Conservation (phyloP, 2,888 invertebrate species). For the Diarsia dahlii region DNA sequence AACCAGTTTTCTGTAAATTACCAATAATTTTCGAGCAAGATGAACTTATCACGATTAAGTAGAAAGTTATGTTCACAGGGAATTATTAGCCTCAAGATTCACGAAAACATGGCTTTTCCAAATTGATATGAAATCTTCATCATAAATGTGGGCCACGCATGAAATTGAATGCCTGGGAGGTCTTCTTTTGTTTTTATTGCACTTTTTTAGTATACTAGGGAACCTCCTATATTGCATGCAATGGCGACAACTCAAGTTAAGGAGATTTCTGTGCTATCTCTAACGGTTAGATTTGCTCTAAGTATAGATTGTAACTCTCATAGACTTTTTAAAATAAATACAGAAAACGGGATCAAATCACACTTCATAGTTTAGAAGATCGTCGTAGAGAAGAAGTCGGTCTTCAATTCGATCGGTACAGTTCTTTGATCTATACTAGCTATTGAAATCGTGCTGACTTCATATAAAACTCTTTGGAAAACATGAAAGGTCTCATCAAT, state of each 20-base stretch:
- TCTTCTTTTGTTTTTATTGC: constrained; percentile 33
- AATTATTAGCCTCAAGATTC: constrained; percentile 56
- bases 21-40: constrained; percentile 55
- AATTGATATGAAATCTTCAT: constrained; percentile 58
- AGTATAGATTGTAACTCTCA: not conserved
- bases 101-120: constrained; percentile 43
- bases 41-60: constrained; percentile 63
- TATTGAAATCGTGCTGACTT: not conserved
- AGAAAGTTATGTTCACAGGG: constrained; percentile 53
- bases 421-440: not conserved
- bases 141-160: constrained; percentile 9
- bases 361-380: not conserved
- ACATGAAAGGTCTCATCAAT: not conserved
- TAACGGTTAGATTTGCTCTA: not conserved
- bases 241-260: not conserved
- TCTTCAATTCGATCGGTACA: not conserved
- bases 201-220: not conserved
- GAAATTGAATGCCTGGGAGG: constrained; percentile 44
- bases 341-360: not conserved
- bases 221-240: fast-evolving
- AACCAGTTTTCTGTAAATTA: constrained; percentile 56
- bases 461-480: constrained; percentile 7
- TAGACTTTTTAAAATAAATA: not conserved
- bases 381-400: not conserved
- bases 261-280: not conserved